These are phyloP conservation scores for Mareca penelope DNA, from an alignment of 2,797 vertebrate genomes.

Conservation along the genomic window DNA sequence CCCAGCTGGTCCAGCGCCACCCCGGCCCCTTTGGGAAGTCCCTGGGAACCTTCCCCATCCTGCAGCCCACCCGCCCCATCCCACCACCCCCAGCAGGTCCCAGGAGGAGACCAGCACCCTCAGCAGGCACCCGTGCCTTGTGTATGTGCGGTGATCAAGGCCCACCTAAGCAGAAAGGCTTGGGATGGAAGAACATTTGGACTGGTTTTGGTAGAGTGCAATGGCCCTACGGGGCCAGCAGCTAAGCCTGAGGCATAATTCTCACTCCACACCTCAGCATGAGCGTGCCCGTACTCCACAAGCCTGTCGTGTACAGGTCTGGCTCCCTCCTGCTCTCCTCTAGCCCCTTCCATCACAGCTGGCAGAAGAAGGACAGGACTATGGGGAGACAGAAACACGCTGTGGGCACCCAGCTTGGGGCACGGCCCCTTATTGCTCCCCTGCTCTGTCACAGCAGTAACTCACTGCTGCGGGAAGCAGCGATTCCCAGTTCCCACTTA, in stretches of 20 bases:
- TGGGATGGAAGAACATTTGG: not conserved
- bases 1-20: not conserved
- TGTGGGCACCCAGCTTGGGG: no score
- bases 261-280: no score
- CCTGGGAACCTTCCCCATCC: not conserved
- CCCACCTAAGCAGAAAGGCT: not conserved
- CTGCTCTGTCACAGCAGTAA: not conserved
- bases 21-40: not conserved
- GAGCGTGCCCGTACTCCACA: no score
- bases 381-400: no score
- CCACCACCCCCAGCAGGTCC: accelerated
- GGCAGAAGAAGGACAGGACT: no score
- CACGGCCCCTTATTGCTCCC: no score
- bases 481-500: not conserved
- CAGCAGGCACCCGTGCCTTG: not conserved
- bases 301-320: no score
- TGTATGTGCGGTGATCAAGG: accelerated
- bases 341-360: no score
- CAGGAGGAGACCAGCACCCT: accelerated
- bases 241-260: not conserved
- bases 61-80: not conserved
- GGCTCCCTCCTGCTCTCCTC: no score
- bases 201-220: not conserved
- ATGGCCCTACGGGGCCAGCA: not conserved
- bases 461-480: not conserved